Base-by-base conservation (phyloP, 1,140 invertebrate species). In the Nilaparvata lugens region DNA sequence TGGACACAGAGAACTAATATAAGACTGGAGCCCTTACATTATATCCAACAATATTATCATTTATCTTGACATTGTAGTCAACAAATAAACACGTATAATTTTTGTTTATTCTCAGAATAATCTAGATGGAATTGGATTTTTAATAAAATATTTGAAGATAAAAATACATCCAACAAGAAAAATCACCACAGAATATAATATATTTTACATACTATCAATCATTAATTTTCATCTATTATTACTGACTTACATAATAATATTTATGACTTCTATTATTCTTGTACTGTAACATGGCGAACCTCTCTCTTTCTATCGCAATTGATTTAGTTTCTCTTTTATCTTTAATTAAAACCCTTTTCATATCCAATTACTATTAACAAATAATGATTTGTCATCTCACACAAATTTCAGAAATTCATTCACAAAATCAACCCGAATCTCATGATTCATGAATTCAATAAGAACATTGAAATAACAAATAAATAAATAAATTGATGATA, bases 101-200 rank as follows among this genome's bases (percentile, higher is more conserved):
- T 48, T 48, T 18, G 16, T 48, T 48, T 4, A 48, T 19, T 48
- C 21, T 48, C 45, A 48, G 59, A 60, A 60, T 52, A 45, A 40
- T 60, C 52, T 51, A 52, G 55, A 18, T 55, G 51, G 52, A 38
- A 53, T 51, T 45, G 40, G 59, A 40, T 55, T 60, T 60, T 54
- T 52, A 60, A 52, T 55, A 54, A 60, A 65, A 60, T 64, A 62
- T 67, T 65, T 62, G 64, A 63, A 65, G 66, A 67, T 67, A 67
- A 67, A 67, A 67, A 65, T 67, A 67, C 66, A 67, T 65, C 65
- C 62, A 66, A 66, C 64, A 62, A 66, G 65, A 54, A 60, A 65
- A 66, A 65, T 65, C 58, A 63, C 65, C 65, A 66, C 64, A 65
- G 16, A 48, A 19, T 48, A 64, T 65, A 65, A 57, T 66, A 65